These are phyloP conservation scores for Lipotes vexillifer DNA, from an alignment of 2,113 vertebrate genomes.

Conservation along the genomic window DNA sequence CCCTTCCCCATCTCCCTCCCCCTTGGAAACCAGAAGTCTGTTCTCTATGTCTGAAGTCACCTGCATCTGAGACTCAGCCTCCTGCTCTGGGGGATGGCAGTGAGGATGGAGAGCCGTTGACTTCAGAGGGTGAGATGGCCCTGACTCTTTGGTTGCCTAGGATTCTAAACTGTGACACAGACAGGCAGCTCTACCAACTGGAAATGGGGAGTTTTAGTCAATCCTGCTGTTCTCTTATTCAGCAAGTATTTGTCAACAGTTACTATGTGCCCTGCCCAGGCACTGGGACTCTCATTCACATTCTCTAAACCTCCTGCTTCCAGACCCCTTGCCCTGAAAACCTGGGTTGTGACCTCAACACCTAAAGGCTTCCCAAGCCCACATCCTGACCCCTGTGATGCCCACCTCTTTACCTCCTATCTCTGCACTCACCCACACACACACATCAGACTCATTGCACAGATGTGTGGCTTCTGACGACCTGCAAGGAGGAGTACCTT, in stretches of 20 bases:
- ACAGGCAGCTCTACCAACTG: not conserved
- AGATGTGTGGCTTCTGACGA: not conserved
- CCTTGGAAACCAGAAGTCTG: not conserved
- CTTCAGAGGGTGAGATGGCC: not conserved
- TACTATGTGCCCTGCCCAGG: not conserved
- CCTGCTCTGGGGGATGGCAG: not conserved
- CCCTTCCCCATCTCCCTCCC: not conserved
- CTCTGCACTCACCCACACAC: too few species aligned
- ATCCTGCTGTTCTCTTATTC: not conserved
- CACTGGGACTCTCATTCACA: not conserved
- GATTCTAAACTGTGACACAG: not conserved
- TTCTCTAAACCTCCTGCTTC: not conserved
- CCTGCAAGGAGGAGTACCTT: not conserved
- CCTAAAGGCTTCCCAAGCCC: not conserved
- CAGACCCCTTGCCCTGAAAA: constrained; percentile 12
- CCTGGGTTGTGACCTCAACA: not conserved
- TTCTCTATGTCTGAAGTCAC: not conserved
- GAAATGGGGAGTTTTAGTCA: not conserved
- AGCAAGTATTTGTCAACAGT: not conserved
- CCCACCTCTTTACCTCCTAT: not conserved
- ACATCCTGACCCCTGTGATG: not conserved
- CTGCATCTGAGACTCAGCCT: not conserved
- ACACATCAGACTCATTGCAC: not conserved
- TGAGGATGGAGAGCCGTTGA: not conserved
- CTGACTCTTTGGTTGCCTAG: not conserved